Evolutionary conservation across 2,797 vertebrate genomes (phyloP).

Genomic region (Rhabdomys pumilio): DNA sequence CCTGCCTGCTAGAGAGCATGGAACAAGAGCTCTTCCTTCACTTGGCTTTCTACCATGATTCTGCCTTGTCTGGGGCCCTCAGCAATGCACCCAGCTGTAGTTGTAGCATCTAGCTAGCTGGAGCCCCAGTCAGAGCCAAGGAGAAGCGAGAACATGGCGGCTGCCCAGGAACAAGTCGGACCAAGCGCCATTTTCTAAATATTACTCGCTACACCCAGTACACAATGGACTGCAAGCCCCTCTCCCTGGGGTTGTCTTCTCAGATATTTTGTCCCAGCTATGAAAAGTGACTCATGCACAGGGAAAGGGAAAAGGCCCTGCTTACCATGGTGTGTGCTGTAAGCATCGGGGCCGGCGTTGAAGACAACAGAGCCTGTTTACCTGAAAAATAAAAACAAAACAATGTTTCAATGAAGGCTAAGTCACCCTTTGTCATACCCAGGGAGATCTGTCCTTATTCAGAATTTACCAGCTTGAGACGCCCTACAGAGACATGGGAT

Average conservation of each 20-base stretch:
- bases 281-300: neutral
- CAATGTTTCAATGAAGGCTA: neutral
- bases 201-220: too few relatives aligned
- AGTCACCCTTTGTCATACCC: accelerated
- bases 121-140: too few relatives aligned
- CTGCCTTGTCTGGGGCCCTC: too few relatives aligned
- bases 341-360: slow-evolving; percentile 28
- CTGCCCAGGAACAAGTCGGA: too few relatives aligned
- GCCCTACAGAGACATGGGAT: too few relatives aligned
- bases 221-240: neutral
- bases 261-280: neutral
- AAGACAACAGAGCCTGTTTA: slow-evolving; percentile 80
- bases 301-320: neutral
- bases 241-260: neutral
- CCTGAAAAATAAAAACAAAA: slow-evolving; percentile 75
- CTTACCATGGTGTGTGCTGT: slow-evolving; percentile 83
- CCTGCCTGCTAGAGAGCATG: neutral
- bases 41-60: neutral
- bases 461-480: neutral
- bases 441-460: neutral
- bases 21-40: too few relatives aligned
- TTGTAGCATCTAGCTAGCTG: too few relatives aligned
- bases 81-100: neutral
- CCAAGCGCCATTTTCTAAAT: too few relatives aligned
- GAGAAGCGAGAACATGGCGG: too few relatives aligned